Percentiles rank a stretch among this genome's conserved stretches.
phyloP scores from a whole-genome alignment of 2,797 vertebrate genomes.

The Schizopygopsis malacanthus region DNA sequence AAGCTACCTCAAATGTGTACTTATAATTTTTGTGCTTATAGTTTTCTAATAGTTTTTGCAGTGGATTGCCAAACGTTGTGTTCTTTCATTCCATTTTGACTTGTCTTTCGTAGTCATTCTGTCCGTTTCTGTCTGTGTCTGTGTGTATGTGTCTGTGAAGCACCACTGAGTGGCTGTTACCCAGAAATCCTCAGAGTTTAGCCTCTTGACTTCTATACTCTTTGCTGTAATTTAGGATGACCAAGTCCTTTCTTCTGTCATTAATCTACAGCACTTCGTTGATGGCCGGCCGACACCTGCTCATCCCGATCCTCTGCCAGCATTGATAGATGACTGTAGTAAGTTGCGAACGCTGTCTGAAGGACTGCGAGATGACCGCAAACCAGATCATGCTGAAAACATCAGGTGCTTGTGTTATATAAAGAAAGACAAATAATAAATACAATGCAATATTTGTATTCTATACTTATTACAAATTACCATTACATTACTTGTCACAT shows the following conservation, averaged over 20 bases:
- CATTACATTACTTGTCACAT: neutral
- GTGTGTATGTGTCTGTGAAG: neutral
- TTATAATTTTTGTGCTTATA: neutral
- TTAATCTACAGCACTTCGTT: neutral
- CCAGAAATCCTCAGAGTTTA: neutral
- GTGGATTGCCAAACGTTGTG: neutral
- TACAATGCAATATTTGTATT: neutral
- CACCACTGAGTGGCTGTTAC: neutral
- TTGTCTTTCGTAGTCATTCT: neutral
- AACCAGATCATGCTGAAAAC: neutral
- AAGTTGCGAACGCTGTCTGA: neutral
- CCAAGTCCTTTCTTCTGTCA: neutral
- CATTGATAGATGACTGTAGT: neutral
- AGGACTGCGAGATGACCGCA: neutral
- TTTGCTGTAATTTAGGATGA: neutral
- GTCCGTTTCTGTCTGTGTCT: neutral
- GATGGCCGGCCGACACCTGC: neutral
- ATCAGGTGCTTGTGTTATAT: neutral
- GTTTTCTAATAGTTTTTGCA: neutral
- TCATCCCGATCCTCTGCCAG: constrained; percentile 1
- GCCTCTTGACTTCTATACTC: neutral
- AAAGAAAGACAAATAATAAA: neutral
- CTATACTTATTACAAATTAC: neutral
- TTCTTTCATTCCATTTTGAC: neutral
- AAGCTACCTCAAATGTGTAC: too few species aligned